Percentiles rank a stretch among this genome's conserved stretches.
phyloP scores from a whole-genome alignment of 2,888 invertebrate species.

The Hermaeophaga mercurialis region DNA sequence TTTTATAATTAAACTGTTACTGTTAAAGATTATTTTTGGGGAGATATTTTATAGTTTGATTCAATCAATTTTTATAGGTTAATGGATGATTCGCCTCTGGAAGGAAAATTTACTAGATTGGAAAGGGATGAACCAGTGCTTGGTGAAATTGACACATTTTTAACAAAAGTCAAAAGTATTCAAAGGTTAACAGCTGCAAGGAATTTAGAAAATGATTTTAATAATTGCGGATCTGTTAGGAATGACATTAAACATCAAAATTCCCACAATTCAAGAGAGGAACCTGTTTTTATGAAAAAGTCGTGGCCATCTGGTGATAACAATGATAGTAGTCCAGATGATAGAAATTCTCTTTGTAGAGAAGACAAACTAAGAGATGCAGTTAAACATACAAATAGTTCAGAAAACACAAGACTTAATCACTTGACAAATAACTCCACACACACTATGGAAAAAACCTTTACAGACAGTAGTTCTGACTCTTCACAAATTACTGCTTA shows the following conservation, averaged over 20 bases:
- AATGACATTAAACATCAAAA: neutral
- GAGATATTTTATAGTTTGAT: too few species aligned
- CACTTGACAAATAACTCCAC: constrained; percentile 4
- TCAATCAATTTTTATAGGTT: too few species aligned
- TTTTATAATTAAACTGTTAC: too few species aligned
- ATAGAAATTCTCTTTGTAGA: constrained; percentile 45
- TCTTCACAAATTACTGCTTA: constrained; percentile 47
- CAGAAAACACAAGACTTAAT: constrained; percentile 5
- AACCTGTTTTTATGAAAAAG: constrained; percentile 31
- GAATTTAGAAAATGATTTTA: constrained; percentile 46
- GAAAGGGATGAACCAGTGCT: constrained; percentile 35
- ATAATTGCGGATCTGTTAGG: constrained; percentile 11
- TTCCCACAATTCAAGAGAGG: constrained; percentile 37
- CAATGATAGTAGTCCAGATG: constrained; percentile 53
- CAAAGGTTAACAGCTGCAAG: constrained; percentile 45
- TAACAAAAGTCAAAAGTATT: constrained; percentile 52
- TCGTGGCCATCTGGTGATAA: constrained; percentile 51
- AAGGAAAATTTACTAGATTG: constrained; percentile 11
- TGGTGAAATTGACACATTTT: constrained; percentile 52
- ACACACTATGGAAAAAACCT: constrained; percentile 27
- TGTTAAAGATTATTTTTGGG: too few species aligned
- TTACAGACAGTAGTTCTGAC: constrained; percentile 44
- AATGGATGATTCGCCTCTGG: constrained; percentile 28
- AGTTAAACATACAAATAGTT: neutral
- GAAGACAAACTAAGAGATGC: constrained; percentile 16